Conservation (phyloP, 2,888 invertebrate genomes). For the Troglohyphantes excavatus region DNA sequence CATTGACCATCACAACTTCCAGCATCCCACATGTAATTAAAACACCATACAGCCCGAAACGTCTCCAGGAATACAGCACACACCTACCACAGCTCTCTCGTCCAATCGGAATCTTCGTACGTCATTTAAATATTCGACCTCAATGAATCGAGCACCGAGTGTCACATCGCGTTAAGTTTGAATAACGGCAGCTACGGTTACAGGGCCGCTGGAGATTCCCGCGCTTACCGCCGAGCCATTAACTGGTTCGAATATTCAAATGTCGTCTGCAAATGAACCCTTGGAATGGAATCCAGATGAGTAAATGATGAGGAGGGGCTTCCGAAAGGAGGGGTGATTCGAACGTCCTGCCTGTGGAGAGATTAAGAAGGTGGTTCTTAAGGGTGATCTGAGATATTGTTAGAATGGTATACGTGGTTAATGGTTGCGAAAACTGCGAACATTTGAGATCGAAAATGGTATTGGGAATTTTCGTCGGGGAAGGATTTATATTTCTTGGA, state of each 20-base stretch:
- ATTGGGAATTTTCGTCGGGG: too few relatives aligned
- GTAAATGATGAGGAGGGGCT: background rate
- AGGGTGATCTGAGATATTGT: background rate
- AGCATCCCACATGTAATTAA: background rate
- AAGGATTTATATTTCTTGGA: too few relatives aligned
- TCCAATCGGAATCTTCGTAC: background rate
- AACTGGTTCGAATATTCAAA: slow-evolving; percentile 38
- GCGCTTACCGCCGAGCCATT: background rate
- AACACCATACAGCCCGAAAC: background rate
- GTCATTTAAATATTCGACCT: slow-evolving; percentile 17
- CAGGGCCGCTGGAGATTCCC: background rate
- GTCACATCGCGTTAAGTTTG: slow-evolving; percentile 26
- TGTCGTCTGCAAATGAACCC: slow-evolving; percentile 42
- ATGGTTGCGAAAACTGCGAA: background rate
- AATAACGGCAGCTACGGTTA: slow-evolving; percentile 14
- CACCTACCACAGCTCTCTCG: background rate
- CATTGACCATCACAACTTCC: background rate
- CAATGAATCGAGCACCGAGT: background rate
- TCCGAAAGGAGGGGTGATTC: background rate
- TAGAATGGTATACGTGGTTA: background rate
- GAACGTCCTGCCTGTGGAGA: background rate
- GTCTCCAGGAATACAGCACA: background rate
- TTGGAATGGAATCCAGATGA: slow-evolving; percentile 50
- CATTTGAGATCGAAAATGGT: too few relatives aligned
- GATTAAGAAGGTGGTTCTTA: background rate